Evolutionary conservation across 2,888 invertebrate genomes (phyloP), one percentile per base, ranked within the genome.

Genomic region (Zygothrica quintamaculata): DNA sequence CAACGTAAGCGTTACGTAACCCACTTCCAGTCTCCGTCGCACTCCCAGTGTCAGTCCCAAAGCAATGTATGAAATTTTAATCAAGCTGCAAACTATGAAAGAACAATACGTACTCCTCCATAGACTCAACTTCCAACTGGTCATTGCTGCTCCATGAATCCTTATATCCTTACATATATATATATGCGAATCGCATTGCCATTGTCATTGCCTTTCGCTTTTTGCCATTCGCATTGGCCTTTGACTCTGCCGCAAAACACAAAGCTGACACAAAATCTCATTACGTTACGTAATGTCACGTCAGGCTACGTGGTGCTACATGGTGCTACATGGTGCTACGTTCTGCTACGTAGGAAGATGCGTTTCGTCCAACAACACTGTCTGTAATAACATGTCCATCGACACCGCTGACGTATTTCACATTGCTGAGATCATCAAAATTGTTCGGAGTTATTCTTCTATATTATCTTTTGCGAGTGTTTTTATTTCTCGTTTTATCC

Each of bases 261-360:
- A 72, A 72, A 74, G 73, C 75, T 77, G 77, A 48, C 74, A 65
- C 69, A 77, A 80, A 79, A 80, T 79, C 80, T 75, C 84, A 84
- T 79, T 84, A 84, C 77, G 84, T 80, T 77, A 67, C 80, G 78
- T 74, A 74, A 77, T 62, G 77, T 75, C 68, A 77, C 65, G 79
- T 75, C 68, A 77, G 64, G 79, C 65, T 55, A 75, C 73, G 66
- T 65, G 62, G 67, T 47, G 50, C 59, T 68, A 69, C 69, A 69
- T 69, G 65, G 42, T 42, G 8, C 9, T 67, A 51, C 67, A 59
- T 66, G 72, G 61, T 65, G 47, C 53, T 61, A 67, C 53, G 61
- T 40, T 60, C n/a, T n/a, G n/a, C n/a, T n/a, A n/a, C n/a, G n/a
- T n/a, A n/a, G 67, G n/a, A n/a, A n/a, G n/a, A n/a, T n/a, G n/a